These are phyloP conservation scores for Neria commutata DNA, from an alignment of 2,888 invertebrate species.

Conservation along the genomic window DNA sequence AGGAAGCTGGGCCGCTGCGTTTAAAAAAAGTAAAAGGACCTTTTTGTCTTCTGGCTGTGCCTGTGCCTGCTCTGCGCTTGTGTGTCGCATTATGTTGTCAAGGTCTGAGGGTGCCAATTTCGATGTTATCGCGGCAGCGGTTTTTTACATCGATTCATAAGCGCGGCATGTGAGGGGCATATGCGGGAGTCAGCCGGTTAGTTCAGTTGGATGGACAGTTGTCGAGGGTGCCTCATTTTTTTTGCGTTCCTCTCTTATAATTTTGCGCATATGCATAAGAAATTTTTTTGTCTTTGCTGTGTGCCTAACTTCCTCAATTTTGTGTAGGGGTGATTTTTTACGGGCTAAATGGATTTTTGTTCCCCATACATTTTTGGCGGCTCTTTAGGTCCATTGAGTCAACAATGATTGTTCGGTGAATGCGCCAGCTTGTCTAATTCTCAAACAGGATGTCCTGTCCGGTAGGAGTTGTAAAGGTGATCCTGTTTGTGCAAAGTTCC, in stretches of 20 bases:
- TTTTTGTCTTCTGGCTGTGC: conserved; percentile 38
- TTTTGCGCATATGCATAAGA: conserved; percentile 41
- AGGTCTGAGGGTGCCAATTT: conserved; percentile 24
- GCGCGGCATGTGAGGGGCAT: neutral
- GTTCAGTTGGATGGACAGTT: conserved; percentile 15
- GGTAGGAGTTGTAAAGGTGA: neutral
- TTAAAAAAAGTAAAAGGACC: conserved; percentile 48
- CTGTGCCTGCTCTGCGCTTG: conserved; percentile 21
- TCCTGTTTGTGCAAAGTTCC: conserved; percentile 5
- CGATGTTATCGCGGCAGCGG: conserved; percentile 44
- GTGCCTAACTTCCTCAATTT: neutral
- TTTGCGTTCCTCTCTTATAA: conserved; percentile 37
- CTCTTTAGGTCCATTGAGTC: neutral
- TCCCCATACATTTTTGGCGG: conserved; percentile 6
- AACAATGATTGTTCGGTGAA: neutral
- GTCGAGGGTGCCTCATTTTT: conserved; percentile 34
- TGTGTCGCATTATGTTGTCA: conserved; percentile 16
- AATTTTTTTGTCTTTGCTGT: neutral
- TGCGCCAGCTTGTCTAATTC: neutral
- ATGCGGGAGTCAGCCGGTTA: conserved; percentile 6
- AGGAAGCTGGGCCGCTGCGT: neutral
- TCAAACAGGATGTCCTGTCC: conserved; percentile 10
- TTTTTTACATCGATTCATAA: conserved; percentile 27
- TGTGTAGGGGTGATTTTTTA: neutral
- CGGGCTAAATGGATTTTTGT: neutral